These are phyloP conservation scores for Morone saxatilis DNA, from an alignment of 2,113 vertebrate species.

Conservation along the genomic window DNA sequence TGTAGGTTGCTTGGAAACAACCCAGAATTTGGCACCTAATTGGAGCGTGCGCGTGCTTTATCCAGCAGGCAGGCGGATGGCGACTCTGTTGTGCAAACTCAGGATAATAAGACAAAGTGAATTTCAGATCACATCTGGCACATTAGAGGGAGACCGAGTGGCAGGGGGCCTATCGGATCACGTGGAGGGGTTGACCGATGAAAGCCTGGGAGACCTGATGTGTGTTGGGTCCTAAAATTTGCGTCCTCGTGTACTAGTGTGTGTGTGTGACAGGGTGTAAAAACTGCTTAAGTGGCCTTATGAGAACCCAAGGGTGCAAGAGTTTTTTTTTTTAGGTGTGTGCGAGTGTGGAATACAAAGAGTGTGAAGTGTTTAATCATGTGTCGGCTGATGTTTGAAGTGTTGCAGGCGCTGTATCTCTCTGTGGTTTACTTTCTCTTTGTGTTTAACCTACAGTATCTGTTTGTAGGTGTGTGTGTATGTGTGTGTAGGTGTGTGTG, in stretches of 20 bases:
- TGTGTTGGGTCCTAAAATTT: not conserved
- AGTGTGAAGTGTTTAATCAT: constrained; percentile 27
- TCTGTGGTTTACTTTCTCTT: constrained; percentile 8
- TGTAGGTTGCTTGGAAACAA: constrained; percentile 82
- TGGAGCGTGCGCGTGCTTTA: constrained; percentile 38
- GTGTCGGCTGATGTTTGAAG: constrained; percentile 36
- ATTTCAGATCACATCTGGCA: constrained; percentile 63
- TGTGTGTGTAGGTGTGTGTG: constrained; percentile 18
- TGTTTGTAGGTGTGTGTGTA: constrained; percentile 11
- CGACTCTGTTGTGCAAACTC: constrained; percentile 60
- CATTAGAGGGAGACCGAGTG: constrained; percentile 11
- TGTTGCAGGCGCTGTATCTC: constrained; percentile 2
- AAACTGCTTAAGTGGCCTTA: constrained; percentile 24
- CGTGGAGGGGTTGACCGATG: not conserved
- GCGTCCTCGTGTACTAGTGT: not conserved
- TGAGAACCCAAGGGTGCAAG: constrained; percentile 7
- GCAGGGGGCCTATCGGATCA: constrained; percentile 13
- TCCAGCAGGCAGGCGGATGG: constrained; percentile 35
- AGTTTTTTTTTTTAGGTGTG: not conserved
- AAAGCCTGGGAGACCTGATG: constrained; percentile 1
- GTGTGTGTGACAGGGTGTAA: not conserved
- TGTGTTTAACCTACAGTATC: constrained; percentile 18
- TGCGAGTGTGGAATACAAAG: constrained; percentile 19
- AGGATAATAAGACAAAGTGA: constrained; percentile 66
- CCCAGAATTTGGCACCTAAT: constrained; percentile 71